Evolutionary conservation across 2,888 invertebrate genomes (phyloP), one percentile per base, ranked within the genome.

Genomic region (Hipparchia sbordonii): DNA sequence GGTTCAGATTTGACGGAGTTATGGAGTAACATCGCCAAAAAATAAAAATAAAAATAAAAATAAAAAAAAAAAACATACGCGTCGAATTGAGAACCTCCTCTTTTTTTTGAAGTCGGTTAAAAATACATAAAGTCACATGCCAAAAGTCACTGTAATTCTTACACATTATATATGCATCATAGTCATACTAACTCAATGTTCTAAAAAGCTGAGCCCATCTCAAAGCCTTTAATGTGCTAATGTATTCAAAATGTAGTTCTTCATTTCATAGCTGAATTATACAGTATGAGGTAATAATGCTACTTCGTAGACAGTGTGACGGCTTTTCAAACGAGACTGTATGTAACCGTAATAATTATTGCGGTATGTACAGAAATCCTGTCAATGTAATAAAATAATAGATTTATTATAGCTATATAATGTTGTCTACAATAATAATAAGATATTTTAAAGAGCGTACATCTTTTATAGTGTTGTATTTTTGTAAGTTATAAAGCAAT

Each of bases 161-260:
- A 33, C 51, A 67, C 65, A 72, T 74, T 68, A 76, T 70, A 72
- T 72, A 75, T 75, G 60, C 70, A 45, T 65, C 23, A 23, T 5
- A 39, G 23, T 65, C 23, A 23, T 5, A 39, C 3, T 52, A 54
- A 60, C 69, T 70, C 70, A 72, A 73, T 72, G 71, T 74, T 51
- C 69, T 73, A 71, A 74, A 72, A 74, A 74, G 56, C 67, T 54
- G 51, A 67, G 71, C 67, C 68, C 13, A 65, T 68, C 71, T 66
- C 51, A 39, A 65, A 65, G 65, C 65, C 66, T 66, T 57, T 65
- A 73, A 45, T 75, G 63, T 71, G 45, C 60, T 66, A 71, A 71
- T 73, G 57, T 75, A 73, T 73, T 72, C 72, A 72, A 72, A 74
- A 74, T 63, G 56, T 72, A 74, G 68, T 68, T 68, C 65, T 72